phyloP scores from a whole-genome alignment of 2,888 invertebrate species.

The Nebria salina region DNA sequence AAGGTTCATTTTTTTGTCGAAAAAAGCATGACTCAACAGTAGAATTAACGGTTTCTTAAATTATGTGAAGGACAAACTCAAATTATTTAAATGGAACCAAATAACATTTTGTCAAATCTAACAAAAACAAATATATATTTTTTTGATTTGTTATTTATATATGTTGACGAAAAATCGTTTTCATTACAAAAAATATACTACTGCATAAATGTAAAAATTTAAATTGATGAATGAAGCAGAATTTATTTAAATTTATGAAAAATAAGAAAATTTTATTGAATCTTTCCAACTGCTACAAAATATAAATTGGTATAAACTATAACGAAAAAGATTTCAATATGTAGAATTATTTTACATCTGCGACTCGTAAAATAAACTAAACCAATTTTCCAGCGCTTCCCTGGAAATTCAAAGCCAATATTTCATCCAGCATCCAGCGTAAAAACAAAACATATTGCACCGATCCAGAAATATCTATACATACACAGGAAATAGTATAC shows the following conservation, averaged over 20 bases:
- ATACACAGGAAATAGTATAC: neutral
- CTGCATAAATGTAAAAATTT: conserved; percentile 31
- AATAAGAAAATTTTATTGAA: neutral
- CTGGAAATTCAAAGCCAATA: neutral
- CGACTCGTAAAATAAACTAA: neutral
- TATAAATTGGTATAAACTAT: neutral
- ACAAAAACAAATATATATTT: neutral
- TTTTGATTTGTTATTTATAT: neutral
- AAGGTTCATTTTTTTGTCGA: neutral
- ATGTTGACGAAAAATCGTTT: too few species aligned
- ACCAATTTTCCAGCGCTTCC: neutral
- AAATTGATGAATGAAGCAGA: neutral
- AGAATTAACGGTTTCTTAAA: too few species aligned
- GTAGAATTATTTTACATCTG: neutral
- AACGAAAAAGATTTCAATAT: neutral
- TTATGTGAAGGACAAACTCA: too few species aligned
- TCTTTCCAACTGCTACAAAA: neutral
- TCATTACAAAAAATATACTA: too few species aligned
- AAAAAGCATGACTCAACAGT: too few species aligned
- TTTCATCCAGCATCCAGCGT: neutral
- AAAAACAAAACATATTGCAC: neutral
- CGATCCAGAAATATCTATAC: neutral
- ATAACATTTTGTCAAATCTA: too few species aligned
- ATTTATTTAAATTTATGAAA: neutral
- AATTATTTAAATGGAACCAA: too few species aligned